Conservation (phyloP, 1,140 invertebrate genomes). For the Dinothrombium tinctorium region DNA sequence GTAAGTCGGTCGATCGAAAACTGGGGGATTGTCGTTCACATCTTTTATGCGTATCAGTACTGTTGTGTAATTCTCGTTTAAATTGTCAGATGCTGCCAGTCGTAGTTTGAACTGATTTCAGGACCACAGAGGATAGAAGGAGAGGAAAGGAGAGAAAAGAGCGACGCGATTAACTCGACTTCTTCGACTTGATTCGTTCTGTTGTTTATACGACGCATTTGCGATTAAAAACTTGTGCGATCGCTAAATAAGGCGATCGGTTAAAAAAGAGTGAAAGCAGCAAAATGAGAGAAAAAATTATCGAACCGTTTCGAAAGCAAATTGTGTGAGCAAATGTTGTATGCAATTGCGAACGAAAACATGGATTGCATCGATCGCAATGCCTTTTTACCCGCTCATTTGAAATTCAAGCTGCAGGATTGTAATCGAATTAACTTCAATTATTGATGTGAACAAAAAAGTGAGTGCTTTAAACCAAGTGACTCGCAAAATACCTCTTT, state of each 20-base stretch:
- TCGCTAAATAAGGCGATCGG: not conserved
- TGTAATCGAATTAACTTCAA: too few species aligned
- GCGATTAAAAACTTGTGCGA: too few species aligned
- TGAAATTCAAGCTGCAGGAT: too few species aligned
- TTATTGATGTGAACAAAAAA: constrained; percentile 12
- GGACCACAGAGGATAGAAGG: not conserved
- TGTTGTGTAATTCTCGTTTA: constrained; percentile 83
- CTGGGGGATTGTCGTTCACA: constrained; percentile 68
- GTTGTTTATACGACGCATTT: too few species aligned
- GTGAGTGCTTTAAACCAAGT: constrained; percentile 13
- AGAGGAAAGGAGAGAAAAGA: not conserved
- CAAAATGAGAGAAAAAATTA: not conserved
- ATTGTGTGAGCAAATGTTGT: too few species aligned
- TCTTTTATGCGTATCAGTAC: constrained; percentile 88
- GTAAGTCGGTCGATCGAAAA: constrained; percentile 77
- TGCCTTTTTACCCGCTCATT: too few species aligned
- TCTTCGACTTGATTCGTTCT: too few species aligned
- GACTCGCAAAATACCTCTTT: constrained; percentile 37
- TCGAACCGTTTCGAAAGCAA: not conserved
- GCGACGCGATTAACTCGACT: not conserved
- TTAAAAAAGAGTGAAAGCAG: not conserved
- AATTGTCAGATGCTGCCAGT: constrained; percentile 74
- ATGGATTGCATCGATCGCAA: too few species aligned
- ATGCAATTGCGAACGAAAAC: too few species aligned
- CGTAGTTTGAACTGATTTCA: constrained; percentile 57